phyloP scores from a whole-genome alignment of 1,140 invertebrate species.

The Parapsyche elsis region DNA sequence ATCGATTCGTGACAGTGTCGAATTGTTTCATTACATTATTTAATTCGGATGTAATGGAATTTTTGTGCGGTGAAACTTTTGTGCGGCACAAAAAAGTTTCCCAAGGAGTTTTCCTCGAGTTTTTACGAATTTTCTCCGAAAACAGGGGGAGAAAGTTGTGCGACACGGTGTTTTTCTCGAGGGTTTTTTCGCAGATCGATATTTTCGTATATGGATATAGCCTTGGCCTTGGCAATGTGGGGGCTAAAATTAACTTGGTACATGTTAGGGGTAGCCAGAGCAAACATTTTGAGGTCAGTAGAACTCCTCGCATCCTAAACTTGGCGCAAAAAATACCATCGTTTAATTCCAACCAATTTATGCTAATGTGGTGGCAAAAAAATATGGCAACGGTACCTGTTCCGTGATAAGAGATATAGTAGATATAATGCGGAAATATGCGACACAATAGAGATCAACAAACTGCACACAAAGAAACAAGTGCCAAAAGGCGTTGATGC shows the following conservation, averaged over 20 bases:
- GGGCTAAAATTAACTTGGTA: conserved; percentile 40
- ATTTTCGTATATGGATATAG: conserved; percentile 41
- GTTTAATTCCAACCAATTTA: background rate
- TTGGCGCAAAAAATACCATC: background rate
- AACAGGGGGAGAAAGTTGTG: conserved; percentile 24
- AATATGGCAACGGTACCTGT: conserved; percentile 12
- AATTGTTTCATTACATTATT: background rate
- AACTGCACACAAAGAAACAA: conserved; percentile 30
- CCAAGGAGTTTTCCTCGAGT: conserved; percentile 24
- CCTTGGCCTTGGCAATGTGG: conserved; percentile 46
- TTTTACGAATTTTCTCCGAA: background rate
- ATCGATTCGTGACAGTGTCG: no score
- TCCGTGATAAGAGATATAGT: background rate
- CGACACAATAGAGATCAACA: background rate
- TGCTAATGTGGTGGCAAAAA: background rate
- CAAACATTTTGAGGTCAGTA: conserved; percentile 37
- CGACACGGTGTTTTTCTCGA: conserved; percentile 23
- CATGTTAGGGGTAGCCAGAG: background rate
- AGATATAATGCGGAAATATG: background rate
- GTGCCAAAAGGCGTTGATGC: background rate
- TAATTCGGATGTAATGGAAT: background rate
- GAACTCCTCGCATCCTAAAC: background rate
- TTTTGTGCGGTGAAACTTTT: conserved; percentile 24
- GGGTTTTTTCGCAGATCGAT: conserved; percentile 40
- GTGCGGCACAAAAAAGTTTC: background rate